These are phyloP conservation scores for Chaenocephalus aceratus DNA, from an alignment of 2,113 vertebrate species.

Conservation along the genomic window DNA sequence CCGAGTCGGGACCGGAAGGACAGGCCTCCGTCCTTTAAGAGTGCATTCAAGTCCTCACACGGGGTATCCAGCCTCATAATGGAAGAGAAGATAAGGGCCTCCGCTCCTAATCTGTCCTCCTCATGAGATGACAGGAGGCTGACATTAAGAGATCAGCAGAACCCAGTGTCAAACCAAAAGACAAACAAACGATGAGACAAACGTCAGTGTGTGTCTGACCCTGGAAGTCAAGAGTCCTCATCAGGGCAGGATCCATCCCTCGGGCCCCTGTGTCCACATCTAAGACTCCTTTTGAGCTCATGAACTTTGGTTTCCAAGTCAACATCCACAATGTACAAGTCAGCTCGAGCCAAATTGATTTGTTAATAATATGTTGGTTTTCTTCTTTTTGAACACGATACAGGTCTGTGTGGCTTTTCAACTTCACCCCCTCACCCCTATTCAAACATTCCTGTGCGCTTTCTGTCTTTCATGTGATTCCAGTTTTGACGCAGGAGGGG, in stretches of 20 bases:
- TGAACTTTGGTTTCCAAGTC: conserved; percentile 55
- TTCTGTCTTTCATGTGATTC: conserved; percentile 11
- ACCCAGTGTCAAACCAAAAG: conserved; percentile 6
- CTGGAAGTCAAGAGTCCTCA: conserved; percentile 53
- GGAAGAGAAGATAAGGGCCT: conserved; percentile 74
- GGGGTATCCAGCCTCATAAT: conserved; percentile 3
- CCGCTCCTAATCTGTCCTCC: conserved; percentile 78
- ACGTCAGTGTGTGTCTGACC: conserved; percentile 21
- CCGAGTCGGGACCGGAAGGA: conserved; percentile 45
- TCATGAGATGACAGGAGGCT: not conserved
- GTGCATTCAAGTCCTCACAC: not conserved
- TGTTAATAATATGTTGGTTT: conserved; percentile 9
- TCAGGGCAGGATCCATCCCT: conserved; percentile 50
- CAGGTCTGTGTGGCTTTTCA: conserved; percentile 7
- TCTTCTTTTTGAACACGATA: conserved; percentile 24
- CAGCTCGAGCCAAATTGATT: conserved; percentile 35
- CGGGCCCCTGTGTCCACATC: conserved; percentile 36
- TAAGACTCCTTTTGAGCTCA: conserved; percentile 22
- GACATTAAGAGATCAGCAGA: conserved; percentile 1
- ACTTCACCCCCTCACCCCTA: not conserved
- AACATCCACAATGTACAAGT: conserved; percentile 52
- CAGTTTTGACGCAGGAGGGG: conserved; percentile 12
- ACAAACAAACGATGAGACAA: conserved; percentile 42
- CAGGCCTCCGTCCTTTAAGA: conserved; percentile 56
- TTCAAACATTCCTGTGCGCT: conserved; percentile 22